Conservation (phyloP, 2,113 vertebrate species). For the Tetraodon nigroviridis region DNA sequence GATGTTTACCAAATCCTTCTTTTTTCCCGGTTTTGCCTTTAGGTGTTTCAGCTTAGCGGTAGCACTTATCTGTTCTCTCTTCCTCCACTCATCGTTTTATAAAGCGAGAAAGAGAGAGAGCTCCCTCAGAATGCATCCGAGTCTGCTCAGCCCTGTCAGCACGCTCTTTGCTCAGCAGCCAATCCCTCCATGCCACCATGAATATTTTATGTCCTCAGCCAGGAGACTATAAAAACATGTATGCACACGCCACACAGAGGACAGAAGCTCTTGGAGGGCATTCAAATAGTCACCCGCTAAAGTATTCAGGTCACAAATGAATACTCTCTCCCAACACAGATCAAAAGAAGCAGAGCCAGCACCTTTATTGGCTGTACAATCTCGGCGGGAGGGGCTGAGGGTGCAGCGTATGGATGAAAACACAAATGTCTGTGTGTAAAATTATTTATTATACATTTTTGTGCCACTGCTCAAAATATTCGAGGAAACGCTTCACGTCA, state of each 20-base stretch:
- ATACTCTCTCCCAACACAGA: constrained; percentile 41
- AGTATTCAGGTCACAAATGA: constrained; percentile 69
- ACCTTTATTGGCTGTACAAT: constrained; percentile 26
- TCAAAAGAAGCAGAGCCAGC: constrained; percentile 55
- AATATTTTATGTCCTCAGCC: constrained; percentile 68
- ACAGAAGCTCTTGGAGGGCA: constrained; percentile 53
- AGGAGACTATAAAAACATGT: constrained; percentile 56
- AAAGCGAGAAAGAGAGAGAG: constrained; percentile 32
- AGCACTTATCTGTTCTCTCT: constrained; percentile 50
- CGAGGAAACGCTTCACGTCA: no score
- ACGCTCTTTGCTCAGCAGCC: constrained; percentile 62
- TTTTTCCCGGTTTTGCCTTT: constrained; percentile 20
- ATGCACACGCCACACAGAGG: constrained; percentile 25
- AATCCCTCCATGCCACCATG: constrained; percentile 67
- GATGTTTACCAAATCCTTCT: constrained; percentile 31
- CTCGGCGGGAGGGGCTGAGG: background rate
- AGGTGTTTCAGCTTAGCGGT: constrained; percentile 22
- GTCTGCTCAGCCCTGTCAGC: constrained; percentile 56
- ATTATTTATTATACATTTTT: no score
- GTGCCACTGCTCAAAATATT: no score
- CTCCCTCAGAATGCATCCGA: constrained; percentile 45
- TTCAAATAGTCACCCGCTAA: constrained; percentile 53
- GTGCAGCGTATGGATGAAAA: constrained; percentile 22
- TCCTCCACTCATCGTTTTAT: constrained; percentile 61
- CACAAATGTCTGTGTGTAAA: constrained; percentile 14